Evolutionary conservation across 2,113 vertebrate genomes (phyloP), one percentile per base, ranked within the genome.

Genomic region (Plotosus lineatus): DNA sequence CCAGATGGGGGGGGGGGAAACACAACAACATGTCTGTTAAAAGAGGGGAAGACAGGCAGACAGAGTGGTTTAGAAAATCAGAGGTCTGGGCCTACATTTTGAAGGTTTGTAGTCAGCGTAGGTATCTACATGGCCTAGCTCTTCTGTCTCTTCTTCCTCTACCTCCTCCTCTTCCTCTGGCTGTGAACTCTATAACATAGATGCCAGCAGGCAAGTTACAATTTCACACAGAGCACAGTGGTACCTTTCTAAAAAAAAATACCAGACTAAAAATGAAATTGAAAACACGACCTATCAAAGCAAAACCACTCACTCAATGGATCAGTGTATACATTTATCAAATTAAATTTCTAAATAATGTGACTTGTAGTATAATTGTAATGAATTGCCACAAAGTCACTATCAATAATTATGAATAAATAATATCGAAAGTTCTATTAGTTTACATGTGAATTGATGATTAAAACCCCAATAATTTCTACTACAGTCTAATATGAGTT

Each of bases 101-200:
- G 97, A 98, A 1, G 98, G 98, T 84, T 90, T 84, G 38, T 99
- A 99, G 87, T 99, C 98, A 0, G 98, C 96, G 0, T 98, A 99
- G 38, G 97, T 99, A 90, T 99, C 96, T 0, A 96, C 90, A n/a
- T 99, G 98, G 78, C 98, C 98, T 81, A 99, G 60, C 87, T 99
- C 97, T 74, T 98, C 97, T 0, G 95, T 90, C 82, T 98, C 97
- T 46, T 98, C 97, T 48, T 97, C 95, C 4, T 98, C 97, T 0
- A 93, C 95, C 75, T 99, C 97, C 7, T 97, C 97, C 33, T 99
- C 98, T 61, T 97, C 96, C 78, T 97, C 96, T 2, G 92, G 89
- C 44, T 93, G 93, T 77, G 88, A 91, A 92, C 92, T 93, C 56
- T 78, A 90, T 80, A 89, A 74, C 85, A 79, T 50, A 82, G 19